phyloP scores from a whole-genome alignment of 2,113 vertebrate species.

The Rhegmatorhina hoffmannsi region DNA sequence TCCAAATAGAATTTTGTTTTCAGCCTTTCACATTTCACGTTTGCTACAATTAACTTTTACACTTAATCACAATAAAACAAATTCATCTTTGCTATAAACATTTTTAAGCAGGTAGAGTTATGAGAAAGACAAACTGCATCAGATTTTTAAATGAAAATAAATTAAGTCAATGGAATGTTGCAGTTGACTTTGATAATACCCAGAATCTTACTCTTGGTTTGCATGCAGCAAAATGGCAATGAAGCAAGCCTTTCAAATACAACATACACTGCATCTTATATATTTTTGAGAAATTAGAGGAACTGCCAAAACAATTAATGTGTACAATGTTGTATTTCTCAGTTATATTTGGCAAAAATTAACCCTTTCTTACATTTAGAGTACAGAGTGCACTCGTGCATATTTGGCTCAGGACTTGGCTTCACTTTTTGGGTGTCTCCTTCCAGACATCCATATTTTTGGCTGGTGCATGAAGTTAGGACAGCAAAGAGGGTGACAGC shows the following conservation, averaged over 20 bases:
- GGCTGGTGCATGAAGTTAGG: neutral
- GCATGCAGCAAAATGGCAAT: neutral
- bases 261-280: neutral
- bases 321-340: neutral
- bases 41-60: neutral
- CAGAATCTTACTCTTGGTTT: neutral
- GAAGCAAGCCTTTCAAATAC: neutral
- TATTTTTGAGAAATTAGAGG: neutral
- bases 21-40: neutral
- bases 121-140: neutral
- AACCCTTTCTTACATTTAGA: slow-evolving; percentile 67
- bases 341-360: neutral
- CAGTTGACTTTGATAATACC: neutral
- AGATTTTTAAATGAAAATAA: neutral
- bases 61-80: neutral
- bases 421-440: slow-evolving; percentile 61
- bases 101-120: neutral
- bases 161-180: neutral
- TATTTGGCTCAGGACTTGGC: slow-evolving; percentile 57
- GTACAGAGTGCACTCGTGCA: slow-evolving; percentile 71
- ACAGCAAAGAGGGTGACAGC: slow-evolving; percentile 27
- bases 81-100: neutral
- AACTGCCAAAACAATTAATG: neutral
- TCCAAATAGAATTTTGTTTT: neutral
- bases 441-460: slow-evolving; percentile 49